phyloP scores from a whole-genome alignment of 2,797 vertebrate species.

The Enoplosus armatus region DNA sequence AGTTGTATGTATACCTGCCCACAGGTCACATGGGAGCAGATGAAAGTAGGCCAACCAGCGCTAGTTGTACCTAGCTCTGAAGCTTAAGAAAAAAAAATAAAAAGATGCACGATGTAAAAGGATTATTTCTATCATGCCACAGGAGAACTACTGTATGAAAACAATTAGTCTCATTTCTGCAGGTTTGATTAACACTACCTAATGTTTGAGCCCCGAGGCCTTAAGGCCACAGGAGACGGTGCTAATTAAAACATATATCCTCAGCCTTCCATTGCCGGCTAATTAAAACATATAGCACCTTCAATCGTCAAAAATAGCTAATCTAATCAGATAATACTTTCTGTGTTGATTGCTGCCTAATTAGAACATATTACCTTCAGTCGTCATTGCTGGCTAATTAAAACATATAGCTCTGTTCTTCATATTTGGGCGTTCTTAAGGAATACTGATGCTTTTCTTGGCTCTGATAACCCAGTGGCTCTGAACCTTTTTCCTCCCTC shows the following conservation, averaged over 20 bases:
- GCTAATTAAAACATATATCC: conserved; percentile 83
- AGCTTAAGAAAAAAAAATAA: conserved; percentile 1
- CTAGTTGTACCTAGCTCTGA: conserved; percentile 36
- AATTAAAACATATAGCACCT: conserved; percentile 81
- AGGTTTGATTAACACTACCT: conserved; percentile 81
- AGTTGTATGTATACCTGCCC: conserved; percentile 41
- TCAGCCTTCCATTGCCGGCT: conserved; percentile 61
- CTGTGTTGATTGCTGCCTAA: conserved; percentile 73
- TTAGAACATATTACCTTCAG: conserved; percentile 74
- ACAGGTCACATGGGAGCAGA: conserved; percentile 49
- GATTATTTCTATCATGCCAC: conserved; percentile 75
- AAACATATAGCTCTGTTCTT: conserved; percentile 65
- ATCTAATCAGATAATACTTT: conserved; percentile 71
- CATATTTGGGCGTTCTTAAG: conserved; percentile 26
- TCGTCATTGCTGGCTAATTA: conserved; percentile 72
- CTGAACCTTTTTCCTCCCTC: neutral
- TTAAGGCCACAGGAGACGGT: conserved; percentile 66
- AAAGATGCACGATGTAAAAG: conserved; percentile 35
- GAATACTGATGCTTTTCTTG: conserved; percentile 27
- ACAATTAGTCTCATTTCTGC: conserved; percentile 83
- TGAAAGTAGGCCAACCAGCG: conserved; percentile 69
- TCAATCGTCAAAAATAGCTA: conserved; percentile 74
- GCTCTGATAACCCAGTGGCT: neutral
- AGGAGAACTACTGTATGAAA: conserved; percentile 67
- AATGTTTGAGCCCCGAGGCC: conserved; percentile 69